Evolutionary conservation across 2,113 vertebrate genomes (phyloP).

Genomic region (Cinclus mexicanus): DNA sequence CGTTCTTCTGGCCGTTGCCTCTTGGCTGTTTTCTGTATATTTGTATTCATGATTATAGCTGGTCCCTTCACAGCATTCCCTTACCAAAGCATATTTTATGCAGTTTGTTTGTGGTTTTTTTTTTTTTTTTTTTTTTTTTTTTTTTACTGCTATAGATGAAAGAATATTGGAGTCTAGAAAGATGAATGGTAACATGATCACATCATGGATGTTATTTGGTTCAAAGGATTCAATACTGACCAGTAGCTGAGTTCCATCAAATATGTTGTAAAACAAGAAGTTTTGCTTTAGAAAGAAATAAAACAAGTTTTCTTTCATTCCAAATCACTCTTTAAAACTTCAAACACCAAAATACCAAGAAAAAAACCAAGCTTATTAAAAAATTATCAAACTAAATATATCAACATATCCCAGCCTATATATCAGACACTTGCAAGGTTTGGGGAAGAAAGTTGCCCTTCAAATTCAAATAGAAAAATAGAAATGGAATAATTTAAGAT

Average conservation of each 20-base stretch:
- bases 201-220: background rate
- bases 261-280: background rate
- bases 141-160: background rate
- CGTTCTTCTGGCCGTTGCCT: background rate
- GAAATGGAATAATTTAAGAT: background rate
- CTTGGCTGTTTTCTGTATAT: background rate
- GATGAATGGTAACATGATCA: background rate
- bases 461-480: background rate
- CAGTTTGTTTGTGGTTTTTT: background rate
- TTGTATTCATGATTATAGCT: background rate
- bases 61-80: background rate
- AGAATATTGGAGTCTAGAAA: background rate
- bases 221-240: background rate
- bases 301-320: background rate
- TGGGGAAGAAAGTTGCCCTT: background rate
- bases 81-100: background rate
- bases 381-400: background rate
- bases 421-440: background rate
- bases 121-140: too few species aligned
- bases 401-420: background rate
- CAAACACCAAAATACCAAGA: background rate
- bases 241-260: background rate
- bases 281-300: background rate
- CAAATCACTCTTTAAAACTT: background rate
- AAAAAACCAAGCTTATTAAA: background rate